Base-by-base conservation (phyloP, 2,888 invertebrate genomes). In the Tryphoninae sp. region DNA sequence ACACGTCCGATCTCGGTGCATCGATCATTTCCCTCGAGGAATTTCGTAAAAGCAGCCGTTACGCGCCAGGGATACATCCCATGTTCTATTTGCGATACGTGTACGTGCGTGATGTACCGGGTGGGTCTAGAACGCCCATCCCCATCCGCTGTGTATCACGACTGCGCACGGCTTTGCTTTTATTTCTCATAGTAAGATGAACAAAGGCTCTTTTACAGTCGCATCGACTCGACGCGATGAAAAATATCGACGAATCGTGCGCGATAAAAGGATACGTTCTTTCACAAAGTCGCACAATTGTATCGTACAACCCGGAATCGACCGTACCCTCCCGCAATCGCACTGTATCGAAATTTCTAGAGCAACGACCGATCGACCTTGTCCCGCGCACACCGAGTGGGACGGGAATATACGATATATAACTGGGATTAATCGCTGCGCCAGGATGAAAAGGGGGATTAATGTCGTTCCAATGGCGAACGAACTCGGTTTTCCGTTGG, bases 11-110 rank as follows among this genome's bases (percentile, higher is more conserved):
- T 51, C 33, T 67, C 59, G 65, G 51, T 65, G 59, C 78, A 78
- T 78, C 67, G 72, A 78, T 78, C 72, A 78, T 78, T 78, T 78
- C 78, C 78, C 67, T 67, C 51, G 65, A 67, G 72, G 23, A 72
- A 78, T 72, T 64, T 72, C 59, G 78, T 51, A 49, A 51, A 72
- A 72, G 67, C 19, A 11, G 51, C n/a, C n/a, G 11, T 51, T 33
- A 33, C 33, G 33, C 33, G 33, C 33, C 33, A 26, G 45, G 11
- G 19, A 45, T 22, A 13, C 22, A 13, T 7, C 45, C 45, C 8
- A 51, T 16, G 22, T 45, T 64, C 22, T 22, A 13, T 26, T 33
- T n/a, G 59, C 22, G 26, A 59, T 33, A 26, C 33, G 23, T 13
- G 23, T 58, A 58, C 51, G 51, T n/a, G 51, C 13, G n/a, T 51